Evolutionary conservation across 2,888 invertebrate species (phyloP), one percentile per base, ranked within the genome.

Genomic region (Leucophenga montana): DNA sequence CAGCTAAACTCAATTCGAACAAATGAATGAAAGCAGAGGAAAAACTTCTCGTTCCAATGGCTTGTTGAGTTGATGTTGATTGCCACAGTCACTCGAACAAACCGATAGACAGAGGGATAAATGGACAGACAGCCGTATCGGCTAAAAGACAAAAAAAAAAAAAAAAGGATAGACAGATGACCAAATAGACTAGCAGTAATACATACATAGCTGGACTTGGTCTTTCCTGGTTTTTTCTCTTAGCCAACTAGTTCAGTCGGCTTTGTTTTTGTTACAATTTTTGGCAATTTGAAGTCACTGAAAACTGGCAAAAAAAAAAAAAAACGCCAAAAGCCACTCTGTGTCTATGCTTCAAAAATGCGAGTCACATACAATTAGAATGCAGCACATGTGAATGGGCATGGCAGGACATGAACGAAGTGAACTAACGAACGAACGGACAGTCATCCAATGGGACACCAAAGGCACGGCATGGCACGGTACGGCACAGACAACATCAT

Each of bases 281-380:
- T 64, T 64, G 22, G 62, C 62, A 64, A 64, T 64, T 64, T 64
- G 48, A 62, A 46, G 62, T 48, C 27, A 64, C 48, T 39, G 9
- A 39, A 64, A 64, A 64, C 18, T 13, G 46, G 20, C 62, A 62
- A 62, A 46, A 62, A 46, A 44, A 14, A 64, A n/a, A 48, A 18
- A 59, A 59, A 59, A 59, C 16, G 59, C 27, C 22, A 33, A 16
- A 61, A 39, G 11, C 39, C 39, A 39, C 39, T 39, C 50, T 16
- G 50, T n/a, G 50, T 50, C n/a, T 50, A n/a, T 22, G 4, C 18
- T 14, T 64, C 48, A 48, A 64, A 11, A 31, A 64, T 64, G 48
- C 46, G 22, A 64, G 62, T 64, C 62, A 64, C 62, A 64, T 48
- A 64, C 62, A 64, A 64, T 64, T 64, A 64, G 46, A 64, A 64